phyloP scores from a whole-genome alignment of 2,113 vertebrate genomes.

The Peromyscus polionotus region DNA sequence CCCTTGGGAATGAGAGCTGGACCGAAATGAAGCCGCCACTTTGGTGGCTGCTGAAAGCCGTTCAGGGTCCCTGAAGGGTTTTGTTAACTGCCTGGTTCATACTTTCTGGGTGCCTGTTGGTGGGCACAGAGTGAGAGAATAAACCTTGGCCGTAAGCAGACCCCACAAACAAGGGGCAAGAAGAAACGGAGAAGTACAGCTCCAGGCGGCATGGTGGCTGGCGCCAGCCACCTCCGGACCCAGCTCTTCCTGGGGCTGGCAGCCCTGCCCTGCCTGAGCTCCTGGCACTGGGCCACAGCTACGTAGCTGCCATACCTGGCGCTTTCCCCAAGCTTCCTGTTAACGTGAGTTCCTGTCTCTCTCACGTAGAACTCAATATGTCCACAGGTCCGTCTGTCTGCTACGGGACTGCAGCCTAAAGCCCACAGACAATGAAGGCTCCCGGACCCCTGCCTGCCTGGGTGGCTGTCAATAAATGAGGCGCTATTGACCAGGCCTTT shows the following conservation, averaged over 20 bases:
- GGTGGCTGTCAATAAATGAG: slow-evolving; percentile 53
- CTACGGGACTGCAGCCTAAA: neutral
- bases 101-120: neutral
- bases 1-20: neutral
- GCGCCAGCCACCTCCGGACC: neutral
- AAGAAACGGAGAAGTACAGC: neutral
- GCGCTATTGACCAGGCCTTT: slow-evolving; percentile 57
- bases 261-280: neutral
- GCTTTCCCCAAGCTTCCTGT: neutral
- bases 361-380: neutral
- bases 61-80: neutral
- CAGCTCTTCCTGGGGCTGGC: neutral
- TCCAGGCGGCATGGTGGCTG: neutral
- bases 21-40: neutral
- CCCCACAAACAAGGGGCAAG: neutral
- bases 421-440: neutral
- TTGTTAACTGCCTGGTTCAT: neutral
- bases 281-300: neutral
- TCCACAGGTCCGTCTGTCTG: slow-evolving; percentile 11
- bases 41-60: neutral
- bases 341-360: neutral
- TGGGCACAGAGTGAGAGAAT: neutral
- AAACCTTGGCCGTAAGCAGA: neutral
- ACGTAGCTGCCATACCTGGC: neutral
- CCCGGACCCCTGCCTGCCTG: neutral